Percentiles rank a stretch among this genome's conserved stretches.
Conservation (phyloP, 2,888 invertebrate genomes). For the Artemia sinica region DNA sequence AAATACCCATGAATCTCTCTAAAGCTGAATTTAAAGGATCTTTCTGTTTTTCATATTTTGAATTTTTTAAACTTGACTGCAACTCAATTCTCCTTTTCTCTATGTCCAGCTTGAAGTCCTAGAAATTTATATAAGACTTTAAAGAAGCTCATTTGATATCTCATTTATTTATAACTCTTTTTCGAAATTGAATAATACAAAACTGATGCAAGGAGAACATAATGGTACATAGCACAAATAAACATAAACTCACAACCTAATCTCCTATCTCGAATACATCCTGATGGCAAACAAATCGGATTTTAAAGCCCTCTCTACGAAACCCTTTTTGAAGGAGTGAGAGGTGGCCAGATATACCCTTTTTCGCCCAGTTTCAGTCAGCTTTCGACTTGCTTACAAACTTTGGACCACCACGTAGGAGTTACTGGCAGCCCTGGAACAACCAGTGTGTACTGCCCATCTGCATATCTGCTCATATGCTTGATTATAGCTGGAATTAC, state of each 20-base stretch:
- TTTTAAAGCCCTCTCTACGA: background rate
- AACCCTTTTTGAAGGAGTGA: background rate
- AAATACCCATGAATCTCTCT: background rate
- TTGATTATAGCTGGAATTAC: background rate
- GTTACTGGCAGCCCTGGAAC: background rate
- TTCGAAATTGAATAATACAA: no score
- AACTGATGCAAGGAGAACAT: no score
- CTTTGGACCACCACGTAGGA: background rate
- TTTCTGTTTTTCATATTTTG: background rate
- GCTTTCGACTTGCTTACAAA: background rate
- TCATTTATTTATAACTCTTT: no score
- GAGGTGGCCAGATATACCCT: background rate
- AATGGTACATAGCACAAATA: no score
- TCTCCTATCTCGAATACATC: background rate
- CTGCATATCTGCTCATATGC: background rate
- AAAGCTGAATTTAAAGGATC: background rate
- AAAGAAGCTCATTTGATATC: no score
- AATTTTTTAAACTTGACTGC: background rate
- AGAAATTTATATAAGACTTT: background rate
- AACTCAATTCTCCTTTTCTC: background rate
- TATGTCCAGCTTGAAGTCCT: background rate
- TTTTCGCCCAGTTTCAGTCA: background rate
- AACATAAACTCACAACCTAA: no score
- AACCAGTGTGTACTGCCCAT: background rate
- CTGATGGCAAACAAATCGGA: background rate